These are phyloP conservation scores for Sinella curviseta DNA, from an alignment of 1,140 invertebrate species.

Conservation along the genomic window DNA sequence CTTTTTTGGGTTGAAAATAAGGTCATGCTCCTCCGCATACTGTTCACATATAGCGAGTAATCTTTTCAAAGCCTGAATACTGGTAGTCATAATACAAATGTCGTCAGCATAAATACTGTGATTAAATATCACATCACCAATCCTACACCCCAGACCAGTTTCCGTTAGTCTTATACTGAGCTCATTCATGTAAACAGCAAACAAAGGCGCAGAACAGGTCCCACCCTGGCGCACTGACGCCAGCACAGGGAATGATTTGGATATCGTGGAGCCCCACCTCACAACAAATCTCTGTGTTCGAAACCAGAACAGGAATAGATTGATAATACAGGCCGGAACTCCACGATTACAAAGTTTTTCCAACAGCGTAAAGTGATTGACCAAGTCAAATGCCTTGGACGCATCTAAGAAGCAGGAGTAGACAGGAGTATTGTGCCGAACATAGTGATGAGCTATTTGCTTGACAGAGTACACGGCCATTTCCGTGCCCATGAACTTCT, in stretches of 20 bases:
- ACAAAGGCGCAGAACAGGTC: background rate
- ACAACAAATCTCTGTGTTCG: background rate
- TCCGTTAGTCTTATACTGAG: background rate
- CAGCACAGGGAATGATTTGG: background rate
- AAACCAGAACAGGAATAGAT: background rate
- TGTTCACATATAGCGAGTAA: background rate
- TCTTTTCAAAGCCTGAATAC: background rate
- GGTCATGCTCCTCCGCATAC: background rate
- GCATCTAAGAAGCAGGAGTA: background rate
- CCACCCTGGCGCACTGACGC: background rate
- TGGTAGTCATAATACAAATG: background rate
- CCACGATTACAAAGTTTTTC: background rate
- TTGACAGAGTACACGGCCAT: background rate
- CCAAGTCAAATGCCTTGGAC: background rate
- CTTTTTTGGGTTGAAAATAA: background rate
- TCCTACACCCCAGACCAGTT: background rate
- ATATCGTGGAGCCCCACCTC: background rate
- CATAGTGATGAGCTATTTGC: background rate
- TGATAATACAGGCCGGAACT: background rate
- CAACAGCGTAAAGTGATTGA: background rate
- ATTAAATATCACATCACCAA: background rate
- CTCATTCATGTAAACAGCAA: conserved; percentile 12
- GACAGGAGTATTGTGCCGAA: background rate
- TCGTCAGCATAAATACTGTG: background rate
- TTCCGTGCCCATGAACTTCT: background rate